phyloP scores from a whole-genome alignment of 30 jellyfish, hydroid and myxozoan genomes.

The Phacellophora camtschatica region DNA sequence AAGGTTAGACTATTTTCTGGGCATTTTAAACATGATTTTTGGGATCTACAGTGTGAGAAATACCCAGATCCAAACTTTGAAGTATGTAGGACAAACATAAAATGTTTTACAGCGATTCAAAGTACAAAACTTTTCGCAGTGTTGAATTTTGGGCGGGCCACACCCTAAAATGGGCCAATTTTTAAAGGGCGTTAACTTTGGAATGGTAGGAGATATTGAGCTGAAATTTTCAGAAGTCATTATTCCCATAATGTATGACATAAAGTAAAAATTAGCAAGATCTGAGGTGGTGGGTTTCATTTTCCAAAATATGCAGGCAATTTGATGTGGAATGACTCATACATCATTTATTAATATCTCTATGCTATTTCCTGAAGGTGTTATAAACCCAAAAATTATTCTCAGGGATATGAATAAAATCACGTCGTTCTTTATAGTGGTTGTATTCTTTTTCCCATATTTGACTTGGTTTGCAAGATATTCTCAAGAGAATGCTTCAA shows the following conservation, averaged over 20 bases:
- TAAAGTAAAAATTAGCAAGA: not conserved
- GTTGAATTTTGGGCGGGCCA: constrained; percentile 2
- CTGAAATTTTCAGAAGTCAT: not conserved
- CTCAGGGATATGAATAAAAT: too few relatives aligned
- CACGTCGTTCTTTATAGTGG: too few relatives aligned
- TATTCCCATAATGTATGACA: not conserved
- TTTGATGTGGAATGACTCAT: constrained; percentile 1
- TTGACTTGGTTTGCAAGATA: too few relatives aligned
- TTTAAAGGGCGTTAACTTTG: not conserved
- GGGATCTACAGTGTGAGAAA: not conserved
- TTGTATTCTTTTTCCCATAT: too few relatives aligned
- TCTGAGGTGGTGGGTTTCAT: not conserved
- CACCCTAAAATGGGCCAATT: constrained; percentile 5
- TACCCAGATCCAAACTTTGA: not conserved
- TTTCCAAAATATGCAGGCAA: not conserved
- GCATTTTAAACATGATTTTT: not conserved
- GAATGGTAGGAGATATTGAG: not conserved
- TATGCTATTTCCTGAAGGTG: too few relatives aligned
- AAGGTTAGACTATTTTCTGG: not conserved
- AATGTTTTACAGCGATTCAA: not conserved
- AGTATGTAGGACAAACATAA: not conserved
- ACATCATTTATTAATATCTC: too few relatives aligned
- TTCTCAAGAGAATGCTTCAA: too few relatives aligned
- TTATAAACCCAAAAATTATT: too few relatives aligned
- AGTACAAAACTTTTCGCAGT: not conserved